Conservation (phyloP, 2,797 vertebrate genomes). For the Clarias platycephalus region DNA sequence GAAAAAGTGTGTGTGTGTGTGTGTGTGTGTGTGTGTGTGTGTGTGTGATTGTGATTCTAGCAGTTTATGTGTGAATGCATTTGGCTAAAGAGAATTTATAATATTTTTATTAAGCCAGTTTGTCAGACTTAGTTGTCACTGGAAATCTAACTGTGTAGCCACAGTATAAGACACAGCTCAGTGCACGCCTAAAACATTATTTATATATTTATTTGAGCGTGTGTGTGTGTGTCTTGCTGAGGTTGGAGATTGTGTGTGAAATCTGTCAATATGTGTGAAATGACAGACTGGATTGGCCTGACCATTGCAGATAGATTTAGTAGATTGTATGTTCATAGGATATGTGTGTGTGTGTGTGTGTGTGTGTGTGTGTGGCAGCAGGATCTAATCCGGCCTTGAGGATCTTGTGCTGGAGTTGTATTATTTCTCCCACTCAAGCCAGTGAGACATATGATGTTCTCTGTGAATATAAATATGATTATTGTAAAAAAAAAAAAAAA, state of each 20-base stretch:
- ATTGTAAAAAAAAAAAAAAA: background rate
- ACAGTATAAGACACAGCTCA: constrained; percentile 15
- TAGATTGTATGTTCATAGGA: constrained; percentile 36
- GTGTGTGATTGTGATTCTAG: too few species aligned
- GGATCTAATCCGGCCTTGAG: constrained; percentile 43
- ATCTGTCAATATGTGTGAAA: constrained; percentile 52
- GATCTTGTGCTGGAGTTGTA: constrained; percentile 36
- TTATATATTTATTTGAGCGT: constrained; percentile 13
- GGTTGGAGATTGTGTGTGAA: constrained; percentile 50
- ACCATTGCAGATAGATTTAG: constrained; percentile 42
- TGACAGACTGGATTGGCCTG: constrained; percentile 40
- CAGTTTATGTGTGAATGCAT: constrained; percentile 1
- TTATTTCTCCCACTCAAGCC: constrained; percentile 34
- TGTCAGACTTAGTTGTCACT: background rate
- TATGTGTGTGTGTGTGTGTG: constrained; percentile 16
- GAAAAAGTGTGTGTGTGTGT: constrained; percentile 4
- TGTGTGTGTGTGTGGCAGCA: constrained; percentile 30
- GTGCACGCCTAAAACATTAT: background rate
- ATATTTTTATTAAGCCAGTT: background rate
- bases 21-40: too few species aligned
- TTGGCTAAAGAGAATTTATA: background rate
- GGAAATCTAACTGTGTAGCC: constrained; percentile 6
- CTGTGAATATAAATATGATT: constrained; percentile 38
- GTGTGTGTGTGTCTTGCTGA: constrained; percentile 39
- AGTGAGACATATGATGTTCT: constrained; percentile 21